Evolutionary conservation across 2,113 vertebrate genomes (phyloP).

Genomic region (Willisornis vidua): DNA sequence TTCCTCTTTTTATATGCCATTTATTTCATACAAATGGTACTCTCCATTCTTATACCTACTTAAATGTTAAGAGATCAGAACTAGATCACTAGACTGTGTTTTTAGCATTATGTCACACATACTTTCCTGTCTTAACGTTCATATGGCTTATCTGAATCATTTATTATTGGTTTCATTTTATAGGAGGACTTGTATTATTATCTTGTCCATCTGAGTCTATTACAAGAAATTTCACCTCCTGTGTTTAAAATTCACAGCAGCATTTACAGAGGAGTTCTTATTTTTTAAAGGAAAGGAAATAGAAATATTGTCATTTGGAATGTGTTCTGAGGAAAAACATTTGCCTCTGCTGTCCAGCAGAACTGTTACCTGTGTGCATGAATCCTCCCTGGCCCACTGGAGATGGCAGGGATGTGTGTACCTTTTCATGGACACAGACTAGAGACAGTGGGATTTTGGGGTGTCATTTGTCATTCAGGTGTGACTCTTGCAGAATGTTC

Average conservation of each 20-base stretch:
- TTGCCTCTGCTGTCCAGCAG: background rate
- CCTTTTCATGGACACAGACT: background rate
- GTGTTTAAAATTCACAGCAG: background rate
- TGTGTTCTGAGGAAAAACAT: background rate
- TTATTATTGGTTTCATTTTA: background rate
- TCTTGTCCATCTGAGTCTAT: background rate
- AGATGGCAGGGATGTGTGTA: background rate
- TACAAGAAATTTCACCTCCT: background rate
- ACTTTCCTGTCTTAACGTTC: background rate
- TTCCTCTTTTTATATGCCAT: background rate
- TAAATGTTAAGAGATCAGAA: background rate
- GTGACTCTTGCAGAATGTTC: background rate
- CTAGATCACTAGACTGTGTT: background rate
- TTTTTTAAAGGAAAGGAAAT: background rate
- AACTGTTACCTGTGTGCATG: background rate
- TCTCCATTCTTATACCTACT: background rate
- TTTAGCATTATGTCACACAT: background rate
- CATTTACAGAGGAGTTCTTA: background rate
- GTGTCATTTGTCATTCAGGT: background rate
- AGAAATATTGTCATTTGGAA: background rate
- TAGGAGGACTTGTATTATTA: background rate
- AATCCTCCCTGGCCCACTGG: background rate
- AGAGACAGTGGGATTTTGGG: background rate
- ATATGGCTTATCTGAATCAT: background rate
- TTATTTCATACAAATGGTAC: background rate